Percentiles rank a stretch among this genome's conserved stretches.
Conservation (phyloP, 2,888 invertebrate species). For the Apodemia duryi region DNA sequence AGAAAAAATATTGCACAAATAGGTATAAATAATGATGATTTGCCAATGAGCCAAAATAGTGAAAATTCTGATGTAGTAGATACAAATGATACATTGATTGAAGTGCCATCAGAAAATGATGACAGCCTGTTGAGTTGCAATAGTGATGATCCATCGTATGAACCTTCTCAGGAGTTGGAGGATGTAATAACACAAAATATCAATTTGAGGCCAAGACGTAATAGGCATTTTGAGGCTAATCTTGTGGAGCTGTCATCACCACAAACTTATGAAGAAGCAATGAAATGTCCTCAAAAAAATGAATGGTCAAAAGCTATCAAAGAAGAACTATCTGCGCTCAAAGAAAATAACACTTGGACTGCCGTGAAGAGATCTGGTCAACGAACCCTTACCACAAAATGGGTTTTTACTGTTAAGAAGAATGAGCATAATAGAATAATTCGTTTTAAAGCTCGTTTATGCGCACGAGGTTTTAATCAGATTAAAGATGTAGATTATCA, state of each 20-base stretch:
- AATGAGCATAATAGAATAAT: constrained; percentile 21
- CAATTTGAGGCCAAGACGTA: constrained; percentile 31
- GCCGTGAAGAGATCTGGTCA: constrained; percentile 22
- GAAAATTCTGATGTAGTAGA: background rate
- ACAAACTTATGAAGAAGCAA: constrained; percentile 33
- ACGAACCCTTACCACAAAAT: constrained; percentile 32
- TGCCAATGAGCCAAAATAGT: too few species aligned
- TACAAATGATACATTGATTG: too few species aligned
- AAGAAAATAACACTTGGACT: constrained; percentile 34
- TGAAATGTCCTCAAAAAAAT: constrained; percentile 26
- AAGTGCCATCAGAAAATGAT: constrained; percentile 21
- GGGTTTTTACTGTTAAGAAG: constrained; percentile 34
- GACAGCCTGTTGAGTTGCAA: constrained; percentile 26
- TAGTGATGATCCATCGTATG: constrained; percentile 30
- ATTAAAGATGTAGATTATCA: too few species aligned
- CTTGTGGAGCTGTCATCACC: constrained; percentile 31
- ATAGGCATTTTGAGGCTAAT: constrained; percentile 32
- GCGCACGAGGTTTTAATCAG: too few species aligned
- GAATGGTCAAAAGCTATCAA: constrained; percentile 30
- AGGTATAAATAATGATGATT: too few species aligned
- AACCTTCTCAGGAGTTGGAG: constrained; percentile 31
- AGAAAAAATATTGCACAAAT: constrained; percentile 24
- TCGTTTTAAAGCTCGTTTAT: constrained; percentile 27
- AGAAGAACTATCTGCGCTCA: constrained; percentile 30
- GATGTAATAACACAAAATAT: constrained; percentile 18